Percentiles rank a stretch among this genome's conserved stretches.
These are phyloP conservation scores for Blastobasis adustella DNA, from an alignment of 2,888 invertebrate genomes.

Conservation along the genomic window DNA sequence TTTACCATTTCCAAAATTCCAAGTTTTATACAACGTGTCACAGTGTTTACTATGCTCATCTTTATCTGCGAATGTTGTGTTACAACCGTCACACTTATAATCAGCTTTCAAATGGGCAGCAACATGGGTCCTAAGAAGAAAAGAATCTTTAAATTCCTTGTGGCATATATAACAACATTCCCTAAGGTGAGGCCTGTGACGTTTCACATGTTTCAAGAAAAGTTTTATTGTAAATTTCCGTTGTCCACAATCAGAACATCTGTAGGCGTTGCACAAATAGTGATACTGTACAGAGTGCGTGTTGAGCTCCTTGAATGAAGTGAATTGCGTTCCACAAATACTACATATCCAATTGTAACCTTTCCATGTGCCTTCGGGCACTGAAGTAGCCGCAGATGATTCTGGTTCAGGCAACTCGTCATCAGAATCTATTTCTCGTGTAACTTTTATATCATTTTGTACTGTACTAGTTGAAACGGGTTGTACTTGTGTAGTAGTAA, in stretches of 20 bases:
- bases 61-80: slow-evolving; percentile 27
- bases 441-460: too few species aligned
- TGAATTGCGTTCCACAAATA: slow-evolving; percentile 43
- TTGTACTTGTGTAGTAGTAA: background rate
- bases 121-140: slow-evolving; percentile 27
- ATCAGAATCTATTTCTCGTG: too few species aligned
- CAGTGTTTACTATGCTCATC: slow-evolving; percentile 36
- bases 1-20: slow-evolving; percentile 23
- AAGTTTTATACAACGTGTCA: slow-evolving; percentile 29
- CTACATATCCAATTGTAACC: slow-evolving; percentile 49
- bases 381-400: background rate
- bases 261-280: slow-evolving; percentile 74
- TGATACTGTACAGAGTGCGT: slow-evolving; percentile 76
- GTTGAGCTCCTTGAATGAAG: slow-evolving; percentile 50
- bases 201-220: slow-evolving; percentile 70
- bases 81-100: slow-evolving; percentile 43
- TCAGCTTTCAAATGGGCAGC: slow-evolving; percentile 24
- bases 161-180: slow-evolving; percentile 48
- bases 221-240: slow-evolving; percentile 37
- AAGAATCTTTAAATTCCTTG: slow-evolving; percentile 24
- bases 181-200: slow-evolving; percentile 75
- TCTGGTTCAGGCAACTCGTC: background rate
- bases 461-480: too few species aligned
- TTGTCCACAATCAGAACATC: slow-evolving; percentile 76
- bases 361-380: slow-evolving; percentile 25